Base-by-base conservation (phyloP, 1,140 invertebrate genomes). In the Pygmarrhopalites habei region DNA sequence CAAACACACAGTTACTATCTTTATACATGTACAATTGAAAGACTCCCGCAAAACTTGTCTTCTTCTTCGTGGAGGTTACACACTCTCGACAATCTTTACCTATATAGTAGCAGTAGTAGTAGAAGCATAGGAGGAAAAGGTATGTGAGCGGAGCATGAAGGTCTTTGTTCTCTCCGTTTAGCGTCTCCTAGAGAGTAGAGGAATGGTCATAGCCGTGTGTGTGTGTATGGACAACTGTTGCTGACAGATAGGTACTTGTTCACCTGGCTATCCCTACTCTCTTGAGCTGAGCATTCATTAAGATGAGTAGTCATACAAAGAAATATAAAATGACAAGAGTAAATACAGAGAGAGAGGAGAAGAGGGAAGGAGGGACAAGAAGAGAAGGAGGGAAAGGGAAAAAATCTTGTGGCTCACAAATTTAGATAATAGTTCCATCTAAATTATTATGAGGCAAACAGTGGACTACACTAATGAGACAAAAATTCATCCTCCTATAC, bases 151-250 rank as follows among this genome's bases (percentile, higher is more conserved):
- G 35, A 39, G 35, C 35, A 10, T 39, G 17, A 7, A 39, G 17
- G n/a, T n/a, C n/a, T 39, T 10, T 10, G 35, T 17, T 17, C 17
- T 39, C 17, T 39, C 17, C 17, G 35, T 39, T 39, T 17, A 10
- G 10, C 35, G 17, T 10, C 17, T 39, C 35, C 35, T 10, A 17
- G 35, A 39, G 10, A 7, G 23, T 53, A 28, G n/a, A 53, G 23
- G 29, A 53, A 53, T 53, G 51, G 51, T 26, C 51, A 53, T 53
- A 28, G 51, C 26, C 26, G 51, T n/a, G n/a, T n/a, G n/a, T n/a
- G n/a, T n/a, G n/a, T n/a, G n/a, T n/a, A 53, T 28, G 51, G 51
- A 53, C 51, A 53, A 53, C 51, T 53, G 51, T 53, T 53, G 51
- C 51, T 53, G 51, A 53, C 51, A 53, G 51, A 53, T 28, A 53